Evolutionary conservation across 2,797 vertebrate genomes (phyloP), one percentile per base, ranked within the genome.

Genomic region (Chloroceryle amazona): DNA sequence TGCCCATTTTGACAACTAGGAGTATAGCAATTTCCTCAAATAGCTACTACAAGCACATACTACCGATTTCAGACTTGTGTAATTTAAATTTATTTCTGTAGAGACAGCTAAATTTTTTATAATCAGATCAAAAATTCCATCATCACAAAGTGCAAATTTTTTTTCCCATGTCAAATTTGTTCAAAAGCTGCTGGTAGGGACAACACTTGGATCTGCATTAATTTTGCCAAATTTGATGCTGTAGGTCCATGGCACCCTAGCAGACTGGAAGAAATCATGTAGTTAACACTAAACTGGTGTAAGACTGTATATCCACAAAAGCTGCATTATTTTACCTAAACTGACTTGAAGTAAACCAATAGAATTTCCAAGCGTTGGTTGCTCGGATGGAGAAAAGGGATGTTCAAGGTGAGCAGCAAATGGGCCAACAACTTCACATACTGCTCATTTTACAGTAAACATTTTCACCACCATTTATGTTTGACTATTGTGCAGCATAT

Each of bases 231-330:
- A 74, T 60, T 74, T 79, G 66, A 3, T 52, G 22, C 11, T 20
- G 4, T 26, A 67, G 11, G 16, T 31, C 18, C 17, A 8, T 7
- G 3, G 35, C 42, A 31, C 0, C 1, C 14, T 10, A 33, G 26
- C 37, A 90, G 35, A 51, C 71, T 42, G 21, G 42, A 19, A 78
- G 76, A 83, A 90, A n/a, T 49, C 14, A 37, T 1, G 11, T 4
- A 42, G 54, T 19, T 60, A 71, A 49, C 16, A 33, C n/a, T 60
- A 72, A 75, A 35, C 29, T 20, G 28, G 5, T 19, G 7, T n/a
- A 39, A 63, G 35, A 54, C 9, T 44, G 3, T 35, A n/a, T 44
- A 68, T 20, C 31, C 37, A 72, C 29, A 58, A 72, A 89, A 84
- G 9, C 18, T 72, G 12, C 35, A 28, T 31, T 71, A 60, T 61